Conservation (phyloP, 2,797 vertebrate species). For the Graptemys geographica region DNA sequence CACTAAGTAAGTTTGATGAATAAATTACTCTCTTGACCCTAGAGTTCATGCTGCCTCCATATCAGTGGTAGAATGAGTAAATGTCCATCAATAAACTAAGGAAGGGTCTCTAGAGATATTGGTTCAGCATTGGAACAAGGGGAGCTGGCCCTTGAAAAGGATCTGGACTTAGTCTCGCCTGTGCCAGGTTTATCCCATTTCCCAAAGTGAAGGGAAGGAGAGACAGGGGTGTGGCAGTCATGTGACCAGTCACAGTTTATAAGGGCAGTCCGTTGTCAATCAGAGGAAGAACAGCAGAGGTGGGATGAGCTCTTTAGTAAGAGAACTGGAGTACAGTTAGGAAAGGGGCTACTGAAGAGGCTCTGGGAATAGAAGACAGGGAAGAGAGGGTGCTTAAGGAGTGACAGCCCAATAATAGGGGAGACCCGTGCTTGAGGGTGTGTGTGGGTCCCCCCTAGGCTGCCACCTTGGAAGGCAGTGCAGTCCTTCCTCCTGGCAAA, state of each 20-base stretch:
- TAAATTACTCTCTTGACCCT: background rate
- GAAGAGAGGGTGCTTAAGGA: background rate
- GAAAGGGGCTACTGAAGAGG: background rate
- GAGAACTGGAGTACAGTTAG: background rate
- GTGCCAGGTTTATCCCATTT: background rate
- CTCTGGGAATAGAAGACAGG: background rate
- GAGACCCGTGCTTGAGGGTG: background rate
- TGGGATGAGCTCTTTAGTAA: background rate
- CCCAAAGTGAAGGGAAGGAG: background rate
- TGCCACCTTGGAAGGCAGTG: background rate
- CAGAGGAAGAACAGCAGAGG: background rate
- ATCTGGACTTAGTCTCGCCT: background rate
- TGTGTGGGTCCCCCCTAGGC: background rate
- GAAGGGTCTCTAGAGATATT: background rate
- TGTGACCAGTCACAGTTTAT: fast-evolving
- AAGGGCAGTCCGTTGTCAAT: background rate
- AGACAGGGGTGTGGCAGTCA: background rate
- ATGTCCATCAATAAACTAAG: background rate
- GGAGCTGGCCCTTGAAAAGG: background rate
- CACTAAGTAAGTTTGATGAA: background rate
- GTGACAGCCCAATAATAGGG: background rate
- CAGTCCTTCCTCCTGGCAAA: background rate
- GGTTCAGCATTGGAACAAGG: background rate
- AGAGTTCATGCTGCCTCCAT: fast-evolving
- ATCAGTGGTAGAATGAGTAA: background rate